Percentiles rank a stretch among this genome's conserved stretches.
Evolutionary conservation across 2,888 invertebrate species (phyloP).

Genomic region (Oxytorus armatus): DNA sequence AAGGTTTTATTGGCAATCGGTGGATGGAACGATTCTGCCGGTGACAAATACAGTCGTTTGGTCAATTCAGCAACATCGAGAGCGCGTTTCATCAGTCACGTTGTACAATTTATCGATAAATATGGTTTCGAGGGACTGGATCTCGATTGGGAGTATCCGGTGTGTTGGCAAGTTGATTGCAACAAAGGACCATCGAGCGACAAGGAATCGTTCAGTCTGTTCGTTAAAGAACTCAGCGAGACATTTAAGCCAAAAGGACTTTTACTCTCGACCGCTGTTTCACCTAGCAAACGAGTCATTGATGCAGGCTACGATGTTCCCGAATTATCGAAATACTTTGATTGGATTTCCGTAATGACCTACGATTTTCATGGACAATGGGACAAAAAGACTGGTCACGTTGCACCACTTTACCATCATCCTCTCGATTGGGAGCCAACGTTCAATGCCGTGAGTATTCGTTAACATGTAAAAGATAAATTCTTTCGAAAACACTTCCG

Average conservation of each 20-base stretch:
- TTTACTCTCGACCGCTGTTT: slow-evolving; percentile 93
- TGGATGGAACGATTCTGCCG: slow-evolving; percentile 97
- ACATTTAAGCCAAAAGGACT: slow-evolving; percentile 90
- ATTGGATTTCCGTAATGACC: slow-evolving; percentile 96
- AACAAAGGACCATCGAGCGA: slow-evolving; percentile 93
- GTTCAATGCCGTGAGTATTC: slow-evolving; percentile 89
- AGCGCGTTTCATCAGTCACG: slow-evolving; percentile 90
- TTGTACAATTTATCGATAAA: slow-evolving; percentile 91
- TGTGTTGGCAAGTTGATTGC: slow-evolving; percentile 95
- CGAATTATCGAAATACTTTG: slow-evolving; percentile 90
- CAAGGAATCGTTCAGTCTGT: slow-evolving; percentile 90
- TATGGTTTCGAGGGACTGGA: slow-evolving; percentile 96
- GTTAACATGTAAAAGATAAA: neutral
- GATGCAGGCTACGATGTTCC: slow-evolving; percentile 94
- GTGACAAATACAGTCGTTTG: slow-evolving; percentile 94
- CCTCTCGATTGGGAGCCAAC: slow-evolving; percentile 90
- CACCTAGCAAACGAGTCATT: slow-evolving; percentile 93
- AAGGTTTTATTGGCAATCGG: slow-evolving; percentile 95
- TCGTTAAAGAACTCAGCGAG: slow-evolving; percentile 90
- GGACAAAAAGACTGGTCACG: slow-evolving; percentile 96
- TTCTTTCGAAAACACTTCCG: no score
- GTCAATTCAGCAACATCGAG: slow-evolving; percentile 91
- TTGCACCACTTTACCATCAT: slow-evolving; percentile 93
- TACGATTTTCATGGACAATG: slow-evolving; percentile 97
- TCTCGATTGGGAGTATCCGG: slow-evolving; percentile 97